Evolutionary conservation across 2,888 invertebrate genomes (phyloP).

Genomic region (Alcis repandata): DNA sequence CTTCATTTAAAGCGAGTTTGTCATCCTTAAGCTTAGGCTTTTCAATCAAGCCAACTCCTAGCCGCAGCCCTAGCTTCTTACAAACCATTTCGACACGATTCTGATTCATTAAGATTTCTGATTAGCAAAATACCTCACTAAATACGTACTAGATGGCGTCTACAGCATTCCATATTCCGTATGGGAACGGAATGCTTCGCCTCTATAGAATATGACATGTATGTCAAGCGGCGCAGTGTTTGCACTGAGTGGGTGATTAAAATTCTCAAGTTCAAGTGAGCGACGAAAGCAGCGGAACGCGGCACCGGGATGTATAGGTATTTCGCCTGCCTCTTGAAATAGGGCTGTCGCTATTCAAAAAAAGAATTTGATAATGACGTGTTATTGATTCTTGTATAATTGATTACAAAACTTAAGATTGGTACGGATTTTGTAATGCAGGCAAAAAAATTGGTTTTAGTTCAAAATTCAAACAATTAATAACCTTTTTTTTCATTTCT

Average conservation of each 20-base stretch:
- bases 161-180: conserved; percentile 13
- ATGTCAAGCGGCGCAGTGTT: conserved; percentile 36
- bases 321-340: conserved; percentile 29
- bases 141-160: background rate
- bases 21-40: too few species aligned
- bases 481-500: too few species aligned
- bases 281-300: conserved; percentile 45
- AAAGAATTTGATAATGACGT: too few species aligned
- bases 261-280: conserved; percentile 52
- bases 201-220: conserved; percentile 25
- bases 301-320: conserved; percentile 37
- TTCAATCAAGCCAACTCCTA: too few species aligned
- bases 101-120: background rate
- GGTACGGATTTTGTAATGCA: too few species aligned
- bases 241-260: conserved; percentile 50
- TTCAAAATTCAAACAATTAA: too few species aligned
- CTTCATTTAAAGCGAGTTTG: too few species aligned
- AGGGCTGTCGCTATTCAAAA: conserved; percentile 30
- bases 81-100: too few species aligned
- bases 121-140: conserved; percentile 1
- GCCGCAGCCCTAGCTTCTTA: too few species aligned
- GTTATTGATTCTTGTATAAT: background rate
- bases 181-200: conserved; percentile 27
- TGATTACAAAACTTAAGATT: background rate
- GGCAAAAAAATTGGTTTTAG: too few species aligned